phyloP scores from a whole-genome alignment of 2,113 vertebrate species.

The Microtus pennsylvanicus region DNA sequence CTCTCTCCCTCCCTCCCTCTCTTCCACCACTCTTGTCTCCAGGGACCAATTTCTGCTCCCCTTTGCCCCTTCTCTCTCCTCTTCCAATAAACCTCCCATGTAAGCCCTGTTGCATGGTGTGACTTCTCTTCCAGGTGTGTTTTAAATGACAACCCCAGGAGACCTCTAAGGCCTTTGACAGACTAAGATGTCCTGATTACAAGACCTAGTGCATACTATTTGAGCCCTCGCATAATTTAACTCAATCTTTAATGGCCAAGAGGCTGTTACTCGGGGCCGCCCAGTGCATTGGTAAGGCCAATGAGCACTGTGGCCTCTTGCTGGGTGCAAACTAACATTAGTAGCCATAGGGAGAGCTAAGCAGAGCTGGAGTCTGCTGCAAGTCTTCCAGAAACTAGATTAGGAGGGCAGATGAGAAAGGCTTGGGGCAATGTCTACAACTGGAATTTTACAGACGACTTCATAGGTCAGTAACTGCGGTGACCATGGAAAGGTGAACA shows the following conservation, averaged over 20 bases:
- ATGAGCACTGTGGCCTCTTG: not conserved
- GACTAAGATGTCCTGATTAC: not conserved
- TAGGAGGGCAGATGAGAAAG: constrained; percentile 19
- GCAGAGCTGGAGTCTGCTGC: not conserved
- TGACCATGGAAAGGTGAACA: not conserved
- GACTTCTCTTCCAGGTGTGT: too few relatives aligned
- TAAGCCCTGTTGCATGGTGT: too few relatives aligned
- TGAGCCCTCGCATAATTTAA: not conserved
- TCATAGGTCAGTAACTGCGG: not conserved
- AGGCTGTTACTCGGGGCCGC: not conserved
- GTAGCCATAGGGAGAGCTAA: not conserved
- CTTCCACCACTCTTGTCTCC: too few relatives aligned
- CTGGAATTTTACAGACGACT: not conserved
- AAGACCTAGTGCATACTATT: not conserved
- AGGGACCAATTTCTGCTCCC: too few relatives aligned
- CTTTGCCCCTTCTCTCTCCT: too few relatives aligned
- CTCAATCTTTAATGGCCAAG: not conserved
- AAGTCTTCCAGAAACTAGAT: not conserved
- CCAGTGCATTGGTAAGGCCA: not conserved
- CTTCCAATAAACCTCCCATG: too few relatives aligned
- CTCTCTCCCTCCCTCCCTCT: too few relatives aligned
- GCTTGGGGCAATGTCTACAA: not conserved
- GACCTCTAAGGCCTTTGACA: too few relatives aligned
- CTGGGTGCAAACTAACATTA: not conserved
- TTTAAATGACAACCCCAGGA: too few relatives aligned